Conservation (phyloP, 2,888 invertebrate species). For the Petrolisthes manimaculis region DNA sequence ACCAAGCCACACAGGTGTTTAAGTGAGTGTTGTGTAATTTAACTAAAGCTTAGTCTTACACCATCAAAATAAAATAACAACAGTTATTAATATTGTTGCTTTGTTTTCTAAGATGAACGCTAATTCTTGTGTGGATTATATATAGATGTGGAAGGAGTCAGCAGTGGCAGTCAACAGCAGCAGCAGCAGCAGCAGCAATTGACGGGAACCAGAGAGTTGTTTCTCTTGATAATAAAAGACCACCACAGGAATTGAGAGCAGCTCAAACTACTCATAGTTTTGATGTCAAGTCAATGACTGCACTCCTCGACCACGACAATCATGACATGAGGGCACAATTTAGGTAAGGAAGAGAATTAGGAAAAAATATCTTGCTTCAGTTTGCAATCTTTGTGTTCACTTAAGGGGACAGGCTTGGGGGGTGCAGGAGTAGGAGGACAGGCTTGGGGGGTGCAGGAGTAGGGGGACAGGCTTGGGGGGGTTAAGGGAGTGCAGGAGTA, state of each 20-base stretch:
- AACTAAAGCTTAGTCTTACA: not conserved
- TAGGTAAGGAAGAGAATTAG: slow-evolving; percentile 38
- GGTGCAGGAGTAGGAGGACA: too few relatives aligned
- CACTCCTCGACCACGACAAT: slow-evolving; percentile 67
- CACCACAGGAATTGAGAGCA: slow-evolving; percentile 52
- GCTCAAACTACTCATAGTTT: slow-evolving; percentile 51
- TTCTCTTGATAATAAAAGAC: slow-evolving; percentile 35
- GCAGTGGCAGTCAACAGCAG: slow-evolving; percentile 40
- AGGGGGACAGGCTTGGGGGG: too few relatives aligned
- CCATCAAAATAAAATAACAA: too few relatives aligned
- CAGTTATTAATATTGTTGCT: not conserved
- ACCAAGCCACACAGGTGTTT: too few relatives aligned
- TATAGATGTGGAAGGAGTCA: slow-evolving; percentile 6
- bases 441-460: too few relatives aligned
- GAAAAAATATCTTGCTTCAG: not conserved
- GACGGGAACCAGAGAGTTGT: not conserved
- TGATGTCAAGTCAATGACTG: slow-evolving; percentile 61
- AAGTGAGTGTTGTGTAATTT: not conserved
- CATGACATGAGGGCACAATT: slow-evolving; percentile 66
- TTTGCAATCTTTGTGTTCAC: not conserved
- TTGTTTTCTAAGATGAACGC: not conserved
- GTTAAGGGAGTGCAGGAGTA: too few relatives aligned
- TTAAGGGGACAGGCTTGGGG: too few relatives aligned
- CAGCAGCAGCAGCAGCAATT: slow-evolving; percentile 14
- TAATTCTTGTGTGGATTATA: not conserved